Percentiles rank a stretch among this genome's conserved stretches.
These are phyloP conservation scores for Eristalis arbustorum DNA, from an alignment of 2,888 invertebrate genomes.

Conservation along the genomic window DNA sequence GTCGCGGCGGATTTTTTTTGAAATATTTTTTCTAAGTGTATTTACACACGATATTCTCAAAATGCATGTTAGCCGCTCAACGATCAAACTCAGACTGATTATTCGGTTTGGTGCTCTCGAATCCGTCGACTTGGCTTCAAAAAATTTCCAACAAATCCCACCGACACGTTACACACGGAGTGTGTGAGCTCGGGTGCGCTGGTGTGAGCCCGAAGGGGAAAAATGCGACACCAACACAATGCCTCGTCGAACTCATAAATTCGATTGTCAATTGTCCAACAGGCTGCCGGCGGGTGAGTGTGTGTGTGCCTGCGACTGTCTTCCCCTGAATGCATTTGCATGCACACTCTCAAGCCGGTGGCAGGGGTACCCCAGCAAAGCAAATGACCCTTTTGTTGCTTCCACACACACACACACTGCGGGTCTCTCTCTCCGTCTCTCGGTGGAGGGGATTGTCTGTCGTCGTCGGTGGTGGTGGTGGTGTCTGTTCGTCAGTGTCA, in stretches of 20 bases:
- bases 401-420: conserved; percentile 15
- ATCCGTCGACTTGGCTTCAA: conserved; percentile 77
- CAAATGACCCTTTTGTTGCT: conserved; percentile 68
- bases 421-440: not conserved
- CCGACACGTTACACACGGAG: not conserved
- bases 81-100: conserved; percentile 80
- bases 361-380: conserved; percentile 28
- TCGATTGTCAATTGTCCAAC: conserved; percentile 68
- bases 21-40: conserved; percentile 14
- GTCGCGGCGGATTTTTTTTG: conserved; percentile 53
- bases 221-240: conserved; percentile 3
- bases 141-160: conserved; percentile 10
- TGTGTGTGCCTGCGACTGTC: conserved; percentile 4
- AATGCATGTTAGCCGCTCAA: conserved; percentile 79
- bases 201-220: conserved; percentile 27
- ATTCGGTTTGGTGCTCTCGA: conserved; percentile 76
- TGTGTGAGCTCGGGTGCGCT: conserved; percentile 15
- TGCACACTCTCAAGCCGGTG: not conserved
- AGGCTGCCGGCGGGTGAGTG: conserved; percentile 20
- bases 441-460: no score
- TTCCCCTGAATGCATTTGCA: conserved; percentile 57
- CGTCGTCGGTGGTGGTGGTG: not conserved
- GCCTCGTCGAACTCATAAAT: conserved; percentile 55
- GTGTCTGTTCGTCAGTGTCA: conserved; percentile 4
- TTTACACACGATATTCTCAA: conserved; percentile 70